phyloP scores from a whole-genome alignment of 2,113 vertebrate species.

The Myrmecophaga tridactyla region DNA sequence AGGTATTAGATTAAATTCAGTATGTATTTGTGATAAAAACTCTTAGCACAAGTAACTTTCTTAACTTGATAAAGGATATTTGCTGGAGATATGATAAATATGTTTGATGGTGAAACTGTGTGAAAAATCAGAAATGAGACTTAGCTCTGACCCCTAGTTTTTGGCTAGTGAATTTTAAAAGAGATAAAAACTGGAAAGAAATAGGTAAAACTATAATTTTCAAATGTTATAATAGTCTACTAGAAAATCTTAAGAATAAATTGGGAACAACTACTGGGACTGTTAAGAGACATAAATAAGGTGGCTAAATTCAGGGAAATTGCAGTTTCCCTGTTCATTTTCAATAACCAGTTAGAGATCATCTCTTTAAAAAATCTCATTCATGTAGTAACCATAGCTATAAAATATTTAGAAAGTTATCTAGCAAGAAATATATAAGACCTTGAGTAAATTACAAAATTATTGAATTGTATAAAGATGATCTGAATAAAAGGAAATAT shows the following conservation, averaged over 20 bases:
- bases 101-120: background rate
- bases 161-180: background rate
- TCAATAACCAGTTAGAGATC: background rate
- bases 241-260: background rate
- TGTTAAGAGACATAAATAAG: background rate
- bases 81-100: background rate
- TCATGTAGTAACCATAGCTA: background rate
- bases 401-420: background rate
- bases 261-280: background rate
- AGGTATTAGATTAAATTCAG: background rate
- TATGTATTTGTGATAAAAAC: background rate
- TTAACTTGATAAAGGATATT: background rate
- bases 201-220: background rate
- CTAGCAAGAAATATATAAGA: background rate
- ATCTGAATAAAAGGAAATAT: background rate
- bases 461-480: background rate
- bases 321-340: background rate
- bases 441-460: background rate
- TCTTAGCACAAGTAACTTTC: background rate
- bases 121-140: background rate
- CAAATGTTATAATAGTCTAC: background rate
- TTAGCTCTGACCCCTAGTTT: background rate
- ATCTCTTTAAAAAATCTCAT: background rate
- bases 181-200: background rate
- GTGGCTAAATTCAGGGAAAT: background rate